Base-by-base conservation (phyloP, 2,113 vertebrate species). In the Dipodomys spectabilis region DNA sequence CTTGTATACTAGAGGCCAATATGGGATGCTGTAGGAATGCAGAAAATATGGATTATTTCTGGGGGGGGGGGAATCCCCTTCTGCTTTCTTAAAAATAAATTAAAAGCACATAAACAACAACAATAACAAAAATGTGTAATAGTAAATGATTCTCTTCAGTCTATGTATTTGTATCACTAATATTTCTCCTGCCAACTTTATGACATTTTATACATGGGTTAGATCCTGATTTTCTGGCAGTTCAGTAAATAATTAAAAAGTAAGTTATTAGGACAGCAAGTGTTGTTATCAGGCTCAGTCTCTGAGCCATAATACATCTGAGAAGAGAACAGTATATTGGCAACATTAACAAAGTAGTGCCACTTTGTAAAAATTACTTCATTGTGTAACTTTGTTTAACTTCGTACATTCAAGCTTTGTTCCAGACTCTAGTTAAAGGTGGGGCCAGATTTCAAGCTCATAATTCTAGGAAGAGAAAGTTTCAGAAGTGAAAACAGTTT, bases 401-500 rank as follows among this genome's bases (percentile, higher is more conserved):
- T 96, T 96, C 77, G 53, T 96, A 83, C 62, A 67, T 93, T 94
- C 68, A 94, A 30, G 53, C 80, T 92, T 96, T 95, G 88, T 97
- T 94, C 73, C 84, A 79, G 53, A 82, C 20, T 93, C 53, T 95
- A 69, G 22, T 87, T 95, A 94, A 94, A 97, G 89, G 73, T 96
- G 89, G 75, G 75, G 65, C 78, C 84, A 92, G 68, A 81, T 95
- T 94, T 96, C 53, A 93, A 78, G 62, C 44, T 94, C 84, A 94
- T 95, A 96, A 90, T 94, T 94, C 65, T 92, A 93, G 93, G 75
- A 94, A 96, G 82, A 95, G 91, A 95, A 95, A 82, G 6, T 85
- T 93, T 93, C 64, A 53, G 28, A 95, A 95, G 30, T 92, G 71
- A 90, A 93, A 96, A 81, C 32, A 94, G 0, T 94, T 94, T 75